Base-by-base conservation (phyloP, 2,888 invertebrate genomes). In the Catotricha subobsoleta region DNA sequence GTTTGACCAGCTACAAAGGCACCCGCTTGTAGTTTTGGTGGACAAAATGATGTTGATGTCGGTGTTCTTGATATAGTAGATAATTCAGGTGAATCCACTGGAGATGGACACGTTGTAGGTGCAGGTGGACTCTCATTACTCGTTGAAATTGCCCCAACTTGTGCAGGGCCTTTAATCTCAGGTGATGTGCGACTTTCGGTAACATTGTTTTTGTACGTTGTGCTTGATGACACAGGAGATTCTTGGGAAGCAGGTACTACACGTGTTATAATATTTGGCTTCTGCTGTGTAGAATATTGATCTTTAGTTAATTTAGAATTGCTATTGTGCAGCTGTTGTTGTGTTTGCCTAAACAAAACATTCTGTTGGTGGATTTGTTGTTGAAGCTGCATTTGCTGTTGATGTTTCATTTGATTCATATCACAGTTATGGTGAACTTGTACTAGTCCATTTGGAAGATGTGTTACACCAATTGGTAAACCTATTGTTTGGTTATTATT, bases 91-190 rank as follows among this genome's bases (percentile, higher is more conserved):
- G 25, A 23, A 15, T 56, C 56, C 0, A 72, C 72, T 3, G 74
- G 72, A n/a, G 74, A 73, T 1, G 74, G 70, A 46, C 72, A 71
- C 2, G 71, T 67, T 3, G 62, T 65, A 45, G 75, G 75, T 3
- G 69, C 65, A 0, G 80, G 76, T 36, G 42, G 37, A 36, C 81
- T 78, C 29, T 80, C 80, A 51, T 81, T 77, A 55, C 83, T 84
- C 0, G 84, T 84, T 49, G 83, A 84, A 9, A 86, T 80, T 1
- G 83, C 78, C 1, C 83, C 84, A 5, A 82, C 84, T 57, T 86
- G 84, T 44, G 83, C 82, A 0, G 84, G 84, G 1, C 71, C 70
- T 50, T 79, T 69, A 21, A 69, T 69, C 50, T 64, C 53, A 57
- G 65, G 52, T n/a, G 67, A 59, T 49, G 66, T 65, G 42, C 65